Conservation (phyloP, 37 sponge, comb jelly and placozoan species). For the Haliclona indistincta region DNA sequence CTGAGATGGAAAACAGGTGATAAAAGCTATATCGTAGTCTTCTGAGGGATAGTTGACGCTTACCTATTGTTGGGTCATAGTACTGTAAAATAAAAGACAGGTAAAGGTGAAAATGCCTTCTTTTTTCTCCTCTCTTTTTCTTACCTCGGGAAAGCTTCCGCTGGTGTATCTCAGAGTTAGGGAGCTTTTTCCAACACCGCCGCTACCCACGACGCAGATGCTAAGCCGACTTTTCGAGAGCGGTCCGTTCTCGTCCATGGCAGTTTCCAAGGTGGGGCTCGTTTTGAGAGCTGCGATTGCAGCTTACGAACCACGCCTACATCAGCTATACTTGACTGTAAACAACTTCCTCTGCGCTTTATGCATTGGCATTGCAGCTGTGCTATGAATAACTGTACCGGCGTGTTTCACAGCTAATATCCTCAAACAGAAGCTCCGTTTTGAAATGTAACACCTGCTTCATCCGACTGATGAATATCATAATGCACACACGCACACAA, state of each 20-base stretch:
- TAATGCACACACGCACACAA: too few species aligned
- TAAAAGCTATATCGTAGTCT: background rate
- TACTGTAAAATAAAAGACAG: conserved; percentile 41
- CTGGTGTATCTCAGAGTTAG: conserved; percentile 77
- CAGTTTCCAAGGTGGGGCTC: too few species aligned
- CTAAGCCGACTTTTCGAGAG: conserved; percentile 58
- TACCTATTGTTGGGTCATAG: conserved; percentile 91
- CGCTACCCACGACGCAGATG: conserved; percentile 88
- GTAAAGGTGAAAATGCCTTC: background rate
- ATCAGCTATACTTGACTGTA: too few species aligned
- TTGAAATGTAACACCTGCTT: too few species aligned
- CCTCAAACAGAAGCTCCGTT: too few species aligned
- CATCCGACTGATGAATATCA: too few species aligned
- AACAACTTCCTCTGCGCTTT: too few species aligned
- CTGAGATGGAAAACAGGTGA: conserved; percentile 12
- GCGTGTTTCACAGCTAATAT: too few species aligned
- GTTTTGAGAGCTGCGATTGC: too few species aligned
- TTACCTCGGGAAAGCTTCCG: conserved; percentile 78
- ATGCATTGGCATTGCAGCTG: too few species aligned
- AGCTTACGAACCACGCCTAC: too few species aligned
- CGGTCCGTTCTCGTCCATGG: background rate
- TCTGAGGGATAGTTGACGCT: conserved; percentile 4
- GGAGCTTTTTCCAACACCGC: conserved; percentile 94
- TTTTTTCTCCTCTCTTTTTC: background rate
- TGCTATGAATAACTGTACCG: too few species aligned